Conservation (phyloP, 2,797 vertebrate genomes). For the Hippopotamyrus pictus region DNA sequence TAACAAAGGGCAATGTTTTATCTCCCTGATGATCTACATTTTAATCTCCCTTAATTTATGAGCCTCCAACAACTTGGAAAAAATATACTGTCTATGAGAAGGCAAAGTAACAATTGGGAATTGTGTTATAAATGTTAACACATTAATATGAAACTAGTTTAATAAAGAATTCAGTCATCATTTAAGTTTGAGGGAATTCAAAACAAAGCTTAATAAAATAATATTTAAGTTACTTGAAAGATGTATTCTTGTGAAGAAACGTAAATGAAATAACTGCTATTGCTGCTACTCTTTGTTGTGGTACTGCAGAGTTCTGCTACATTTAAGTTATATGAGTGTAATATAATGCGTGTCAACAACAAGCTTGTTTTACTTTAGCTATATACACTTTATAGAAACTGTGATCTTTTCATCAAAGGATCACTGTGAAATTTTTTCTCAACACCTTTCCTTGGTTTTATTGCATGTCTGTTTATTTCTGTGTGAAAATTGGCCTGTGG, state of each 20-base stretch:
- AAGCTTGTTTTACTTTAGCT: neutral
- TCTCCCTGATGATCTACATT: neutral
- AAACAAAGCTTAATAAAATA: neutral
- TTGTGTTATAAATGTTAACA: neutral
- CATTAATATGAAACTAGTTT: neutral
- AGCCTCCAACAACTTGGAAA: neutral
- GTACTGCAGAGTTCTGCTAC: neutral
- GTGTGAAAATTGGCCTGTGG: neutral
- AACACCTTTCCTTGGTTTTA: slow-evolving; percentile 14
- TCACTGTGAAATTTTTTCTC: neutral
- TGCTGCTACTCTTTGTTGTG: neutral
- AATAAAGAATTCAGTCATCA: neutral
- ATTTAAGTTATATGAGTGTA: neutral
- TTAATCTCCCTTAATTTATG: neutral
- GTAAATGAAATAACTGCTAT: neutral
- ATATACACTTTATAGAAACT: neutral
- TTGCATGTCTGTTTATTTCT: slow-evolving; percentile 5
- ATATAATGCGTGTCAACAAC: neutral
- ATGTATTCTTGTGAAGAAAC: neutral
- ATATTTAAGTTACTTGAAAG: neutral
- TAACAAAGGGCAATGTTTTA: neutral
- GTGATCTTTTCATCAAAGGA: slow-evolving; percentile 18
- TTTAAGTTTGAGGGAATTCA: neutral
- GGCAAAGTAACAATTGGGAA: neutral
- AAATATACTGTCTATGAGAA: neutral